phyloP scores from a whole-genome alignment of 1,140 invertebrate species.

The Drosophila ogumai region DNA sequence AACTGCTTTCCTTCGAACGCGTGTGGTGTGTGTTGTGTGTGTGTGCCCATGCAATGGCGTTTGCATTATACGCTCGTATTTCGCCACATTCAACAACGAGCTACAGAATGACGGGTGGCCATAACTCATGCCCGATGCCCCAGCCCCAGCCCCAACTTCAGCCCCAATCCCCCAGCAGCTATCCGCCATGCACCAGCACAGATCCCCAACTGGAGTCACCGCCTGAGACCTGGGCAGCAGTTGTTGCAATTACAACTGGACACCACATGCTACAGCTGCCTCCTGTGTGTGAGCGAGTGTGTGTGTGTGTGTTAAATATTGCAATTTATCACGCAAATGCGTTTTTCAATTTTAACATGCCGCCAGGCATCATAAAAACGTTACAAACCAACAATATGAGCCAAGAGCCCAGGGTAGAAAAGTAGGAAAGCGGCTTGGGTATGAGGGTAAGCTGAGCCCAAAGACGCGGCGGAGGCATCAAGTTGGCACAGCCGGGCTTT shows the following conservation, averaged over 20 bases:
- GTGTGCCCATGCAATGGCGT: slow-evolving; percentile 75
- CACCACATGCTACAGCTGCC: slow-evolving; percentile 81
- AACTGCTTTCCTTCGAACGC: slow-evolving; percentile 71
- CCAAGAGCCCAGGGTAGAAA: slow-evolving; percentile 50
- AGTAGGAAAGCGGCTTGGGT: slow-evolving; percentile 40
- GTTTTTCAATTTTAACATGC: slow-evolving; percentile 85
- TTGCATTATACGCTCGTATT: slow-evolving; percentile 84
- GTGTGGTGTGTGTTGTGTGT: slow-evolving; percentile 33
- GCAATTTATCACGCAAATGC: slow-evolving; percentile 85
- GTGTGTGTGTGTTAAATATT: slow-evolving; percentile 84
- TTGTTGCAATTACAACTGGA: slow-evolving; percentile 83
- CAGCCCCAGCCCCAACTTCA: slow-evolving; percentile 27
- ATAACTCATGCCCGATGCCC: slow-evolving; percentile 77
- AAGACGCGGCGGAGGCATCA: slow-evolving; percentile 34
- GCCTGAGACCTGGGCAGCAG: slow-evolving; percentile 61
- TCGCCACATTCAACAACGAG: slow-evolving; percentile 82
- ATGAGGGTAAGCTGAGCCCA: slow-evolving; percentile 42
- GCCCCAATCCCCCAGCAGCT: slow-evolving; percentile 20
- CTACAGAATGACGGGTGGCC: slow-evolving; percentile 80
- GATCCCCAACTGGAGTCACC: slow-evolving; percentile 32
- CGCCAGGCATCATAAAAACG: slow-evolving; percentile 85
- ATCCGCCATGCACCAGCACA: slow-evolving; percentile 13
- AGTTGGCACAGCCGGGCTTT: slow-evolving; percentile 8
- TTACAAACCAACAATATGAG: slow-evolving; percentile 82
- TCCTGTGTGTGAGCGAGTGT: slow-evolving; percentile 29